A percentile compares a stretch with the other conserved stretches of the same genome.
phyloP scores from a whole-genome alignment of 2,113 vertebrate species.

The Eulemur macaco region DNA sequence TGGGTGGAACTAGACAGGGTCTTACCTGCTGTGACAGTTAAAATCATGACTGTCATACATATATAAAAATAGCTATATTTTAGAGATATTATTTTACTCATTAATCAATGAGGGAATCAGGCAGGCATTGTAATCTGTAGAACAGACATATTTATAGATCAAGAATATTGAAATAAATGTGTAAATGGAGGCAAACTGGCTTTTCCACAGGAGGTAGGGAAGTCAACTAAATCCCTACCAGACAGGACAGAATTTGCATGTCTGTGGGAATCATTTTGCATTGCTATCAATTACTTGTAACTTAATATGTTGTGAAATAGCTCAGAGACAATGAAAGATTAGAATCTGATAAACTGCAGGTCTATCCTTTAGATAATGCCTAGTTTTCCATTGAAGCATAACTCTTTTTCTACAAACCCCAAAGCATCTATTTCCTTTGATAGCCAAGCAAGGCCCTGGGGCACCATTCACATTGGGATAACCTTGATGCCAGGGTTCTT shows the following conservation, averaged over 20 bases:
- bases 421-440: background rate
- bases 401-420: background rate
- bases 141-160: background rate
- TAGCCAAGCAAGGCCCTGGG: background rate
- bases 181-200: background rate
- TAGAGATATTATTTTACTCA: background rate
- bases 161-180: slow-evolving; percentile 11
- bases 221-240: background rate
- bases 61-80: background rate
- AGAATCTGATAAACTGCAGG: background rate
- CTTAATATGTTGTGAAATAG: background rate
- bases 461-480: no score
- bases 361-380: background rate
- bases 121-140: background rate
- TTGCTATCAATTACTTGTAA: background rate
- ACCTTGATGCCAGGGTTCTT: background rate
- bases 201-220: background rate
- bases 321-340: background rate
- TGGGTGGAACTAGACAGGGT: background rate
- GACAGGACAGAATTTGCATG: background rate
- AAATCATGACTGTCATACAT: background rate
- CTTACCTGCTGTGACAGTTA: background rate
- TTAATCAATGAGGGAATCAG: background rate
- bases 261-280: background rate
- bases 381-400: background rate